Conservation (phyloP, 1,140 invertebrate species). For the Drosophila dunni region DNA sequence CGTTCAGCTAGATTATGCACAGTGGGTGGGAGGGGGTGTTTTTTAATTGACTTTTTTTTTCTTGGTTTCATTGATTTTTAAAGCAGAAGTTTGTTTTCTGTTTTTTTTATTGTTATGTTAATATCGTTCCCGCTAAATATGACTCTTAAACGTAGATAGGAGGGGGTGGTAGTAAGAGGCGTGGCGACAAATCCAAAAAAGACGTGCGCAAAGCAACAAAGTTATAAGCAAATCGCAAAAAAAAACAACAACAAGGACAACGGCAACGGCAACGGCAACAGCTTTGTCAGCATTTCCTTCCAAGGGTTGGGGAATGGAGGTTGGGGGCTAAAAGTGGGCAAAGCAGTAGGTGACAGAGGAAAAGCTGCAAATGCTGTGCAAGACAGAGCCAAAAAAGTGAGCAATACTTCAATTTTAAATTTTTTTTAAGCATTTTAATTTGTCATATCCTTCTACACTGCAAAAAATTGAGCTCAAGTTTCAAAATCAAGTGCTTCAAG, state of each 20-base stretch:
- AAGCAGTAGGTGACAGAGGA: not conserved
- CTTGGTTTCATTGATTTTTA: not conserved
- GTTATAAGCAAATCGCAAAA: not conserved
- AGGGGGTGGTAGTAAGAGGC: not conserved
- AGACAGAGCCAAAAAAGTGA: not conserved
- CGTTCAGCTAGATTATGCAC: constrained; percentile 74
- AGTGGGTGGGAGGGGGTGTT: constrained; percentile 30
- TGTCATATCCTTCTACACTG: no score
- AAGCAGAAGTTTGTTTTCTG: constrained; percentile 23
- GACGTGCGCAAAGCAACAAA: constrained; percentile 11
- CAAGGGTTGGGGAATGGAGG: no score
- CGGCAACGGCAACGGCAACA: not conserved
- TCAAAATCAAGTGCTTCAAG: no score
- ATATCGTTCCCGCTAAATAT: constrained; percentile 26
- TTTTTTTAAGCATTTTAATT: not conserved
- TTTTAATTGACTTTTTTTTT: constrained; percentile 11
- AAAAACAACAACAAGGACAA: constrained; percentile 3
- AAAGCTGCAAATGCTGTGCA: not conserved
- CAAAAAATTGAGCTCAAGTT: no score
- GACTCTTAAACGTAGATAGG: constrained; percentile 13
- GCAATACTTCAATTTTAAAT: no score
- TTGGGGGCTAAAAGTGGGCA: no score
- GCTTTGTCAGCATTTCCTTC: not conserved
- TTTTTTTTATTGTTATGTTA: constrained; percentile 9
- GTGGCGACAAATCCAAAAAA: constrained; percentile 18